Conservation (phyloP, 2,113 vertebrate genomes). For the Dicerorhinus sumatrensis region DNA sequence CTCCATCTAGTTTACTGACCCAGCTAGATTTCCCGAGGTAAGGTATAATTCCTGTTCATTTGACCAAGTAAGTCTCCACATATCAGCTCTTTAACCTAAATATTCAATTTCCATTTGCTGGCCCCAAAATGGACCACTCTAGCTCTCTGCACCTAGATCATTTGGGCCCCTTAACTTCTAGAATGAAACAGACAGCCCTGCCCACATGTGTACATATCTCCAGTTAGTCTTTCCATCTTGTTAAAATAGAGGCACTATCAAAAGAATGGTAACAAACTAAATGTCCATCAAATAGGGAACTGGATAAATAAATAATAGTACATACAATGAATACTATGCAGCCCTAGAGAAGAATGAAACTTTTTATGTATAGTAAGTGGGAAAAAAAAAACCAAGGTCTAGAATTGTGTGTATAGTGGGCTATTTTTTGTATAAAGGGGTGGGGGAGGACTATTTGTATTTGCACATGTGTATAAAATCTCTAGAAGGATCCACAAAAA, state of each 20-base stretch:
- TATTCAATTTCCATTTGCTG: background rate
- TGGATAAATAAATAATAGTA: slow-evolving; percentile 21
- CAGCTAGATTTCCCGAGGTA: background rate
- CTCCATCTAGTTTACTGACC: background rate
- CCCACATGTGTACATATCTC: background rate
- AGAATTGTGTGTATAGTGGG: background rate
- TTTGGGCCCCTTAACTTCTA: background rate
- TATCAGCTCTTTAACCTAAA: background rate
- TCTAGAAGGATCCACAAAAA: background rate
- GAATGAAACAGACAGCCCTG: background rate
- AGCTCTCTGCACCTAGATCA: background rate
- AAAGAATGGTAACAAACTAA: background rate
- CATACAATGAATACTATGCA: background rate
- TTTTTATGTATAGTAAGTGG: background rate
- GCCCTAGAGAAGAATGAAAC: background rate
- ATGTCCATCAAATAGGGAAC: background rate
- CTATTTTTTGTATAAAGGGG: background rate
- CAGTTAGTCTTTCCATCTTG: background rate
- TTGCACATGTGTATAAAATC: slow-evolving; percentile 13
- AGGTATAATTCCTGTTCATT: background rate
- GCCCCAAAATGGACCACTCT: background rate
- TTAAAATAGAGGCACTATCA: background rate
- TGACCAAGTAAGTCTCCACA: background rate
- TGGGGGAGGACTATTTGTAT: background rate
- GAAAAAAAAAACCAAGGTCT: background rate